Conservation (phyloP, 1,140 invertebrate species). For the Rhizoglyphus robini region DNA sequence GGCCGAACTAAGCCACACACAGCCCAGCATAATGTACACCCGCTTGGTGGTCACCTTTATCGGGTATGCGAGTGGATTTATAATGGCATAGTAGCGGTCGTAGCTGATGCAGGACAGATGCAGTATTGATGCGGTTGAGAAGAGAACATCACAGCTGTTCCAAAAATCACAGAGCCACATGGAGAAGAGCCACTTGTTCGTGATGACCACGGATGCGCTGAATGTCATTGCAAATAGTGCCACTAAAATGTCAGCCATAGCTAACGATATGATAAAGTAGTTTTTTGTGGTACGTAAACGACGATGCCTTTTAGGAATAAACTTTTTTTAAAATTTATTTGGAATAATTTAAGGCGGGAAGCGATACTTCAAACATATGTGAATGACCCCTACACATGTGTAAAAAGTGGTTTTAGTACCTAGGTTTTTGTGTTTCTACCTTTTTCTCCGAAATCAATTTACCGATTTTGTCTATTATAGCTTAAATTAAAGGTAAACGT, state of each 20-base stretch:
- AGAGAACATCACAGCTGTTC: slow-evolving; percentile 89
- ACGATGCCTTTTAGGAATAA: no score
- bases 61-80: slow-evolving; percentile 72
- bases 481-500: no score
- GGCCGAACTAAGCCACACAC: slow-evolving; percentile 79
- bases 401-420: no score
- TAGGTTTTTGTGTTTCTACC: no score
- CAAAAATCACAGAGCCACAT: slow-evolving; percentile 79
- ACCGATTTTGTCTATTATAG: no score
- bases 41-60: slow-evolving; percentile 71
- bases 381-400: no score
- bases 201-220: slow-evolving; percentile 72
- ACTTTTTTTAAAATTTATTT: no score
- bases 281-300: slow-evolving; percentile 82
- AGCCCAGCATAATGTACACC: slow-evolving; percentile 75
- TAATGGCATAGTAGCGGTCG: slow-evolving; percentile 77
- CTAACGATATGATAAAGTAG: slow-evolving; percentile 82
- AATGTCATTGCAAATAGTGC: slow-evolving; percentile 85
- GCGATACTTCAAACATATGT: not conserved
- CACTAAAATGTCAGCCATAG: slow-evolving; percentile 69
- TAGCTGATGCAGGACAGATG: slow-evolving; percentile 88
- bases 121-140: slow-evolving; percentile 81
- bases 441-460: no score
- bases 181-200: slow-evolving; percentile 67
- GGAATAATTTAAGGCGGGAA: no score